A percentile compares a stretch with the other conserved stretches of the same genome.
These are phyloP conservation scores for Pristis pectinata DNA, from an alignment of 2,797 vertebrate genomes.

Conservation along the genomic window DNA sequence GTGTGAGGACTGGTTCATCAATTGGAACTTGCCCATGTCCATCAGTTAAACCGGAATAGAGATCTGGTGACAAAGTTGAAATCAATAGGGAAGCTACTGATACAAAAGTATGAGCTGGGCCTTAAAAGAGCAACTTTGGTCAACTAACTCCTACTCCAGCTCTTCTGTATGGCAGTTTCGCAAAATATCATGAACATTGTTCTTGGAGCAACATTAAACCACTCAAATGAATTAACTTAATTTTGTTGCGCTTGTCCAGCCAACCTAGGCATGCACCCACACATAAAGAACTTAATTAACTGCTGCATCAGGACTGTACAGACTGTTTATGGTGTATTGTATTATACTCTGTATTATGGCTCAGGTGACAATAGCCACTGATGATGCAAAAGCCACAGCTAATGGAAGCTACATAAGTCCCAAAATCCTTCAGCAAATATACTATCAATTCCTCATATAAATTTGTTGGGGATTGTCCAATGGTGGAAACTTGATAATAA, in stretches of 20 bases:
- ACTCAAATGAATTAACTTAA: not conserved
- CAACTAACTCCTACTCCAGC: not conserved
- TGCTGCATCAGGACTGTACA: not conserved
- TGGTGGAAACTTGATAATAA: not conserved
- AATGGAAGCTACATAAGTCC: not conserved
- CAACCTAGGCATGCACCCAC: not conserved
- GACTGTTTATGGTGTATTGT: not conserved
- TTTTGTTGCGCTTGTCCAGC: not conserved
- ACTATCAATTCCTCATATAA: not conserved
- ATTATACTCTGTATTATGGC: not conserved
- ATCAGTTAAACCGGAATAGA: not conserved
- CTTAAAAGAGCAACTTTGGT: not conserved
- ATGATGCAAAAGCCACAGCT: not conserved
- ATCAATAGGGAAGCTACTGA: not conserved
- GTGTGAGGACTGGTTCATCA: not conserved
- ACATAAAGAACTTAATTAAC: not conserved
- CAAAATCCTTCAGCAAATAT: not conserved
- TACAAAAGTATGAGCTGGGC: not conserved
- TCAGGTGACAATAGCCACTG: not conserved
- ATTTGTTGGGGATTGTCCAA: not conserved
- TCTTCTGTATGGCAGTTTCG: not conserved
- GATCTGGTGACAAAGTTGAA: not conserved
- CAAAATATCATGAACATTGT: not conserved
- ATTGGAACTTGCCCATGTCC: not conserved
- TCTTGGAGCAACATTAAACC: not conserved